These are phyloP conservation scores for Unio delphinus DNA, from an alignment of 2,888 invertebrate species.

Conservation along the genomic window DNA sequence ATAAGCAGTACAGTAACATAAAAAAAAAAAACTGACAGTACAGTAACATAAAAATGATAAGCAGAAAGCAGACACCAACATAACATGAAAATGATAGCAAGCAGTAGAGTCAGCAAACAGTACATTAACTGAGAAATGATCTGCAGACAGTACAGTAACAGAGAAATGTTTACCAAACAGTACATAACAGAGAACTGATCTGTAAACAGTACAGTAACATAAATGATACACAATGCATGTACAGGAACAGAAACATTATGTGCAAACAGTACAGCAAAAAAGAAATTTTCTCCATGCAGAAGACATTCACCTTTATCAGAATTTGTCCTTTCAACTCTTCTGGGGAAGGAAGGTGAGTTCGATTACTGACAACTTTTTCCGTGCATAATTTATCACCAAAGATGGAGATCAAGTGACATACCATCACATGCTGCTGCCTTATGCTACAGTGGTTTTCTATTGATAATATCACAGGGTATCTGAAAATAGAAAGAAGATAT, in stretches of 20 bases:
- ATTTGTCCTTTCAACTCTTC: slow-evolving; percentile 69
- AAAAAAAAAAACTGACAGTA: too few relatives aligned
- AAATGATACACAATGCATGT: neutral
- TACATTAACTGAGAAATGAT: neutral
- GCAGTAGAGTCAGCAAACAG: neutral
- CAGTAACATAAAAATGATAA: too few relatives aligned
- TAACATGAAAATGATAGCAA: too few relatives aligned
- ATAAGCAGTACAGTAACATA: too few relatives aligned
- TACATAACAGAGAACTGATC: too few relatives aligned
- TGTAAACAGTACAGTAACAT: neutral
- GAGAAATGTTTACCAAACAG: neutral
- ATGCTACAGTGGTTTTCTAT: slow-evolving; percentile 74
- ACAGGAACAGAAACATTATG: neutral
- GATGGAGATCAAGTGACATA: slow-evolving; percentile 62
- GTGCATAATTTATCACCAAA: slow-evolving; percentile 68
- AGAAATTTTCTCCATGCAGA: too few relatives aligned
- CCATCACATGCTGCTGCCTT: slow-evolving; percentile 72
- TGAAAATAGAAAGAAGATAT: slow-evolving; percentile 41
- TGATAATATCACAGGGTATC: slow-evolving; percentile 74
- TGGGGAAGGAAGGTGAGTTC: slow-evolving; percentile 65
- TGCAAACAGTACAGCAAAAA: too few relatives aligned
- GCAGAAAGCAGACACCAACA: too few relatives aligned
- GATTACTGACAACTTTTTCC: slow-evolving; percentile 44
- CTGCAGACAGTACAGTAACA: neutral
- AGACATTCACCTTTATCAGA: slow-evolving; percentile 65